Evolutionary conservation across 2,113 vertebrate species (phyloP), one percentile per base, ranked within the genome.

Genomic region (Macrotus californicus): DNA sequence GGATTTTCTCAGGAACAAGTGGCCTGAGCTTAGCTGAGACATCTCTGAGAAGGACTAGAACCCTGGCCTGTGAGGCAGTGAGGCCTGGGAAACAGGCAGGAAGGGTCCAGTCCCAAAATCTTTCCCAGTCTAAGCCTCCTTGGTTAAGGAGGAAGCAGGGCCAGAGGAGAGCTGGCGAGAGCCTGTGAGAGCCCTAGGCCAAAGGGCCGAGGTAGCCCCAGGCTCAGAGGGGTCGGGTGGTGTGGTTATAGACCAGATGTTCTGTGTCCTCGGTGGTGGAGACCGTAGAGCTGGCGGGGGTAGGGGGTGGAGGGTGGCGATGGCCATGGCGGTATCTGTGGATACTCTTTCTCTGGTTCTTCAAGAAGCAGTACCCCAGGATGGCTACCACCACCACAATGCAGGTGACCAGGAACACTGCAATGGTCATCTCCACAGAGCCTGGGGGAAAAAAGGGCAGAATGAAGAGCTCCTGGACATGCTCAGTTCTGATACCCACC

Each of bases 181-280:
- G 89, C 59, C 59, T 41, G 34, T 0, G 6, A 90, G 61, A 64
- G 36, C 46, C 59, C 80, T 9, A 54, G 89, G 72, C 88, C 5
- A 64, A 90, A 89, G 48, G 73, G 77, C 83, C 90, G 64, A 75
- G 67, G 79, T 76, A 75, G 50, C 61, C 72, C 87, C 93, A 26
- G 43, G 82, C 82, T 99, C 99, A 99, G 97, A 99, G 98, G 93
- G 99, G 99, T 86, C 98, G 99, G 95, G 99, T 99, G 43, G 99
- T 98, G 96, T 97, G 99, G 96, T 99, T 99, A 97, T 99, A 99
- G 94, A 99, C 99, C 75, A 99, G 98, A 73, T 97, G 98, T 77
- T 99, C 99, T 0, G 98, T 99, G 98, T 99, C 99, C 91, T 99
- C 99, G 0, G 98, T 92, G 64, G 98, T 98, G 70, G 97, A 98